Conservation (phyloP, 1,140 invertebrate genomes). For the Phenacoccus solenopsis region DNA sequence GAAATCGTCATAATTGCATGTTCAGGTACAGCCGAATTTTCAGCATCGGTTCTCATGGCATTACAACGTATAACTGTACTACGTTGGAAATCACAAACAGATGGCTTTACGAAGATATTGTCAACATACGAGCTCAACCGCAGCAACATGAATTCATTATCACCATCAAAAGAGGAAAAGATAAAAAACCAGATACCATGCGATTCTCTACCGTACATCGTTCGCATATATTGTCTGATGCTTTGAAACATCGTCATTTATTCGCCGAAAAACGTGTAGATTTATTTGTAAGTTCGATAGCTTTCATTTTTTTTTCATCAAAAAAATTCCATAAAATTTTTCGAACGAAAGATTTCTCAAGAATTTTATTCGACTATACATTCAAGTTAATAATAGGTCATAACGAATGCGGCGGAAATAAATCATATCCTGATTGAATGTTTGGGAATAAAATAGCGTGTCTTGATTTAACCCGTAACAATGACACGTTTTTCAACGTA, state of each 20-base stretch:
- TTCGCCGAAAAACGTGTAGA: slow-evolving; percentile 70
- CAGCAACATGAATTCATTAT: slow-evolving; percentile 63
- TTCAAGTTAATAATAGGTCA: neutral
- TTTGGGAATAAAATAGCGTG: too few species aligned
- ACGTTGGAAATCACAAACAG: slow-evolving; percentile 93
- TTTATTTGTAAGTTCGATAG: neutral
- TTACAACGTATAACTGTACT: slow-evolving; percentile 93
- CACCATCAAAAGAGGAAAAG: slow-evolving; percentile 67
- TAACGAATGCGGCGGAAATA: neutral
- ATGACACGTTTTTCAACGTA: too few species aligned
- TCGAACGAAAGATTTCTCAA: too few species aligned
- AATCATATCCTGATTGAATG: neutral
- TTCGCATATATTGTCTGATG: slow-evolving; percentile 80
- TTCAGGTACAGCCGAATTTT: slow-evolving; percentile 92
- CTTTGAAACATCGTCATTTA: slow-evolving; percentile 62
- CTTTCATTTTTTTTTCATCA: too few species aligned
- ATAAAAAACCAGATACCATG: slow-evolving; percentile 77
- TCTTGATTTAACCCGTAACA: too few species aligned
- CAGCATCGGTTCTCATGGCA: slow-evolving; percentile 85
- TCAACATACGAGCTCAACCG: slow-evolving; percentile 49
- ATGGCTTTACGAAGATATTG: slow-evolving; percentile 74
- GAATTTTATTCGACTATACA: neutral
- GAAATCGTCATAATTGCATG: too few species aligned
- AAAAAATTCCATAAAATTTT: too few species aligned
- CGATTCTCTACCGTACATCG: slow-evolving; percentile 95